A percentile compares a stretch with the other conserved stretches of the same genome.
Evolutionary conservation across 30 jellyfish, hydroid and myxozoan species (phyloP).

Genomic region (Aurelia aurita complex sp. Pacific): DNA sequence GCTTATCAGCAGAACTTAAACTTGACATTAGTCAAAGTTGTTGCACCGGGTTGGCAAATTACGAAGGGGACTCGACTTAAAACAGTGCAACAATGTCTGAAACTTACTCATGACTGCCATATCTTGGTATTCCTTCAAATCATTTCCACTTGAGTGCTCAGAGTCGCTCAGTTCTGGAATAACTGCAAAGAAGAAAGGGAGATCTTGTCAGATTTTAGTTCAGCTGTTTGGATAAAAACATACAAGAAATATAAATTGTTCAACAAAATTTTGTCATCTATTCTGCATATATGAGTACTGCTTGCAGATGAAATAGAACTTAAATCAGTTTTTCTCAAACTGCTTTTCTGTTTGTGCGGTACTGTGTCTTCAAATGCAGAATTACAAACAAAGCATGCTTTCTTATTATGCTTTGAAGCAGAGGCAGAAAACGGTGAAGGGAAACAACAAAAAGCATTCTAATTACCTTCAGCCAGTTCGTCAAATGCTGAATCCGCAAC

Average conservation of each 20-base stretch:
- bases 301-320: no score
- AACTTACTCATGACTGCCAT: constrained; percentile 28
- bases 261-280: no score
- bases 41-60: background rate
- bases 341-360: no score
- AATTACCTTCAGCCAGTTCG: constrained; percentile 62
- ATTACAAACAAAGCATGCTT: background rate
- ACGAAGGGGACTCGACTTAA: no score
- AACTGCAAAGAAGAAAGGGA: constrained; percentile 20
- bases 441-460: background rate
- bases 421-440: background rate
- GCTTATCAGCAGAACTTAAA: no score
- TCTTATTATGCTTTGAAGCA: background rate
- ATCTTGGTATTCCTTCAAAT: constrained; percentile 23
- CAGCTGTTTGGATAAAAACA: no score
- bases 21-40: no score
- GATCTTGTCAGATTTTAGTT: no score
- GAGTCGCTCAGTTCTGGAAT: constrained; percentile 62
- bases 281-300: no score
- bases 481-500: constrained; percentile 77
- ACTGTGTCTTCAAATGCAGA: no score
- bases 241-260: no score
- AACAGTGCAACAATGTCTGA: background rate
- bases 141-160: background rate
- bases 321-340: no score